Conservation (phyloP, 23 tunicate species). For the Ciona savignyi region DNA sequence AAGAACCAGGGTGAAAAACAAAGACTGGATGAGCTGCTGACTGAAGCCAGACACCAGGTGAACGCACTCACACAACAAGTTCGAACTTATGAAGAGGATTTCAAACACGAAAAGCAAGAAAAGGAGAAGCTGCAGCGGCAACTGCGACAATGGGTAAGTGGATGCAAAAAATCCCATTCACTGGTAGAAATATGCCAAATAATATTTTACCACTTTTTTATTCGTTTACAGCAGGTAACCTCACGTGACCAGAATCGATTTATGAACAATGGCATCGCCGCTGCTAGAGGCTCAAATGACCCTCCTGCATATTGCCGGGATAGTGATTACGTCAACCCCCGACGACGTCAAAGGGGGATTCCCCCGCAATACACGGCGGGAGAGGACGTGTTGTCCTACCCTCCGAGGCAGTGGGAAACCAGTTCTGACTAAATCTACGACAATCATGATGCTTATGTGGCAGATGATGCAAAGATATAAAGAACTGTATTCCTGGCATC, state of each 20-base stretch:
- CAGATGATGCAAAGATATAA: too few relatives aligned
- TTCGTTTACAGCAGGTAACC: background rate
- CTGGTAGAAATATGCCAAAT: background rate
- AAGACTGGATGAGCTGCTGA: constrained; percentile 31
- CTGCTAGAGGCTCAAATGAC: background rate
- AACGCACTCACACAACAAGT: constrained; percentile 50
- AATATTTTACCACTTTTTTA: background rate
- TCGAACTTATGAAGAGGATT: constrained; percentile 39
- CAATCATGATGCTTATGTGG: too few relatives aligned
- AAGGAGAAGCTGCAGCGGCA: constrained; percentile 49
- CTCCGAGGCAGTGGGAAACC: too few relatives aligned
- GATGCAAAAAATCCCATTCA: background rate
- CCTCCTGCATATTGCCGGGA: background rate
- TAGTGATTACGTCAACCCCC: background rate
- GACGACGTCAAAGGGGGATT: background rate
- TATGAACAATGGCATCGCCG: too few relatives aligned
- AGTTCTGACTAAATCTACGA: too few relatives aligned
- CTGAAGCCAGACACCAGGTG: constrained; percentile 29
- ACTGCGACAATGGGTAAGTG: constrained; percentile 35
- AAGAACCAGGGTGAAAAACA: constrained; percentile 57
- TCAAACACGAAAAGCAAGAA: constrained; percentile 38
- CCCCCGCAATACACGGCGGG: background rate
- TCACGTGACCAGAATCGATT: background rate
- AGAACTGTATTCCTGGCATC: too few relatives aligned
- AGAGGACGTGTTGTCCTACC: background rate